Evolutionary conservation across 37 sponge, comb jelly and placozoan species (phyloP).

Genomic region (Haliclona indistincta): DNA sequence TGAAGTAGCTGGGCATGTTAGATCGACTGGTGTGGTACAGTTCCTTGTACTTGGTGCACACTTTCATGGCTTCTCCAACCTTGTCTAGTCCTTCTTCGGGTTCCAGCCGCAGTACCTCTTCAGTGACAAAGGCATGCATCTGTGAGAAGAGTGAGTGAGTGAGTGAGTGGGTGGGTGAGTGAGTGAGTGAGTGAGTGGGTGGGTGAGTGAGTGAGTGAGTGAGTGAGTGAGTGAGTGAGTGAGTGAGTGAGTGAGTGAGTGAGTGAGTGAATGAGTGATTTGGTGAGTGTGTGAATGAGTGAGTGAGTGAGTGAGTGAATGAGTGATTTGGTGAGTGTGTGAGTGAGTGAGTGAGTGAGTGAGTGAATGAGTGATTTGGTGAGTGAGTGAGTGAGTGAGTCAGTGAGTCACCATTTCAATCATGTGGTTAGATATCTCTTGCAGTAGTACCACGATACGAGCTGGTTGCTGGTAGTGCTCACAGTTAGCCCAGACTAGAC

Average conservation of each 20-base stretch:
- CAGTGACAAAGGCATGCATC: constrained; percentile 76
- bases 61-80: constrained; percentile 60
- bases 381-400: background rate
- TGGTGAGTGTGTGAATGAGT: too few species aligned
- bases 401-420: constrained; percentile 69
- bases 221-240: background rate
- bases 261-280: too few species aligned
- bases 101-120: constrained; percentile 89
- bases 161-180: too few species aligned
- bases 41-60: constrained; percentile 56
- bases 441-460: constrained; percentile 85
- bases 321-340: too few species aligned
- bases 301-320: too few species aligned
- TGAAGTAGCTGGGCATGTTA: constrained; percentile 66
- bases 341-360: too few species aligned
- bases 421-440: constrained; percentile 89
- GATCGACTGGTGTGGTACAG: constrained; percentile 57
- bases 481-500: constrained; percentile 92
- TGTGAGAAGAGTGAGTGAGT: background rate
- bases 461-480: constrained; percentile 87
- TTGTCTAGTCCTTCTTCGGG: constrained; percentile 91
- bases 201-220: too few species aligned
- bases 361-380: too few species aligned
- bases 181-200: too few species aligned
- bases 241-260: background rate